Conservation (phyloP, 2,888 invertebrate species). For the Holacanthella duospinosa region DNA sequence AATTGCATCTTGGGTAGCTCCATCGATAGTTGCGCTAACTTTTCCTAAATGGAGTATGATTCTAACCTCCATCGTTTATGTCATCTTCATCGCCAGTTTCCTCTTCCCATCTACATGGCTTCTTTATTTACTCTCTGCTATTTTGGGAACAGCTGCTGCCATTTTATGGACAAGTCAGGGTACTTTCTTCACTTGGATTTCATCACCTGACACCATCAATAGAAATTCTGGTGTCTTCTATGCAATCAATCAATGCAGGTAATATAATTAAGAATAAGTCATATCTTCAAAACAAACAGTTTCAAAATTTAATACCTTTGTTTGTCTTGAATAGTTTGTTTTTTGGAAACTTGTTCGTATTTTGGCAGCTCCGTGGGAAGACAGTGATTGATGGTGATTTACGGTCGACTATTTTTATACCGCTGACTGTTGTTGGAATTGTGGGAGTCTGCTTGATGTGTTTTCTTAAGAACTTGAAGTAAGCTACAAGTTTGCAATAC, state of each 20-base stretch:
- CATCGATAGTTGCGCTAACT: constrained; percentile 73
- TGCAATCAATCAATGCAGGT: constrained; percentile 90
- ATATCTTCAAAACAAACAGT: no score
- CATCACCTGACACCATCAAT: constrained; percentile 73
- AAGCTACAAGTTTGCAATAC: not conserved
- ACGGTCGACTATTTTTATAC: constrained; percentile 68
- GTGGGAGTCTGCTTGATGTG: constrained; percentile 49
- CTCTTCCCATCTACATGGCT: constrained; percentile 71
- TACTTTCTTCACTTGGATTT: constrained; percentile 79
- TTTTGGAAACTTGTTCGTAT: constrained; percentile 90
- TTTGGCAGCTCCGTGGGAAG: constrained; percentile 74
- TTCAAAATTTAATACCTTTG: constrained; percentile 32
- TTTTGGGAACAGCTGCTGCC: constrained; percentile 85
- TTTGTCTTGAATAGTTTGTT: constrained; percentile 62
- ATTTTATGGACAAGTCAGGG: constrained; percentile 96
- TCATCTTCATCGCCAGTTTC: constrained; percentile 81
- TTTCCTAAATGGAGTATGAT: constrained; percentile 84
- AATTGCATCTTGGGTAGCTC: constrained; percentile 84
- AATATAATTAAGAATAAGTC: constrained; percentile 21
- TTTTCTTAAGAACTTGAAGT: constrained; percentile 34
- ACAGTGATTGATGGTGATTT: constrained; percentile 59
- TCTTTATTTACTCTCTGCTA: constrained; percentile 69
- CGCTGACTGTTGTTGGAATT: constrained; percentile 59
- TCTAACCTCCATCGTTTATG: constrained; percentile 59
- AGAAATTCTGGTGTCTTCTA: constrained; percentile 93